Base-by-base conservation (phyloP, 2,113 vertebrate genomes). In the Aldabrachelys gigantea region DNA sequence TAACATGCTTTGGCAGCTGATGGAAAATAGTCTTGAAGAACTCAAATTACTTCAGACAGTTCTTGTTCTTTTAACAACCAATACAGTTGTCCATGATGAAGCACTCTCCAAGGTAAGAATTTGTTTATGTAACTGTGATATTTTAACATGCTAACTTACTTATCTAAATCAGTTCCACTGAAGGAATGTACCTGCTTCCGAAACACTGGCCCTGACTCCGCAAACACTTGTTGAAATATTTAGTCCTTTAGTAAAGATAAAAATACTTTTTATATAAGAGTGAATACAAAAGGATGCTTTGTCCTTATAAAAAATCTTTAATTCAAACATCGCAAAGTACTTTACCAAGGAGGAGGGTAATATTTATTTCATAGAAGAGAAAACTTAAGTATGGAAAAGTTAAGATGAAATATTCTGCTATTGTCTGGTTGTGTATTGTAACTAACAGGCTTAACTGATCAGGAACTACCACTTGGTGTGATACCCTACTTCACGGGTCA, bases 1-100 rank as follows among this genome's bases (percentile, higher is more conserved):
- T 97, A 99, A 99, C 98, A 99, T 99, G 99, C 98, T 99, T 97
- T 99, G 99, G 99, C 99, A 99, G 96, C 98, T 99, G 96, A 99
- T 99, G 99, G 99, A 99, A 97, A 99, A 99, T 84, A 99, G 99
- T 89, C 98, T 99, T 93, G 99, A 99, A 98, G 99, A 99, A 98
- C 98, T 99, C 80, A 99, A 99, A 89, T 98, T 99, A 31, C 98
- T 99, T 65, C 99, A 99, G 97, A 99, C 99, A 2, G 99, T 99
- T 94, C 99, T 99, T 91, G 99, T 99, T 53, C 99, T 99, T 95
- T 95, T 99, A 79, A 99, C 99, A 89, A 99, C 99, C 84, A 99
- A 99, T 97, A 99, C 99, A 8, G 99, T 99, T 59, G 99, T 99
- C 76, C 99, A 99, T 11, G 99, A 99, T 79, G 99, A 99, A 96